Conservation (phyloP, 2,797 vertebrate genomes). For the Aphelocoma californica region DNA sequence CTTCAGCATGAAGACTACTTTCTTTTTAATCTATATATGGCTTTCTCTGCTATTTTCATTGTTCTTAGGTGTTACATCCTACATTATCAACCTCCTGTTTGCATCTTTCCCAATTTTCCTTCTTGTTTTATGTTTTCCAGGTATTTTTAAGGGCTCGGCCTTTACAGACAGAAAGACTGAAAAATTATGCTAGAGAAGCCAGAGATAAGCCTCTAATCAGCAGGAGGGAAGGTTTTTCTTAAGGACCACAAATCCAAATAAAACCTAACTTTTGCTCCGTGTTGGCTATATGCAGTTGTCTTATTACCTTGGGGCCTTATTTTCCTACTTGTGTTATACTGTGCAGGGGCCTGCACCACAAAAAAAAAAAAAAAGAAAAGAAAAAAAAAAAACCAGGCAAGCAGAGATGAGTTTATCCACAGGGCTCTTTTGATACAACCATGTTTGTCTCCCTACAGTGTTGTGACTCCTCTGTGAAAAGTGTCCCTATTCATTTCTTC, state of each 20-base stretch:
- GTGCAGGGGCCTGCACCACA: background rate
- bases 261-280: background rate
- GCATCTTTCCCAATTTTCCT: background rate
- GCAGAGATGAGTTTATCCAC: background rate
- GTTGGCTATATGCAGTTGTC: background rate
- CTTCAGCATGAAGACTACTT: background rate
- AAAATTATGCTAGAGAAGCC: background rate
- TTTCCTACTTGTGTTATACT: background rate
- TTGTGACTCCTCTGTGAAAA: background rate
- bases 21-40: background rate
- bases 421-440: background rate
- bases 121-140: background rate
- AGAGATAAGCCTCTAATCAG: background rate
- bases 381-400: background rate
- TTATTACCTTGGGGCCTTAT: background rate
- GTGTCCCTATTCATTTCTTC: background rate
- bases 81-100: background rate
- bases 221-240: background rate
- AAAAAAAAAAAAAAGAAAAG: background rate
- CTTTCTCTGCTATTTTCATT: background rate
- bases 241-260: conserved; percentile 14
- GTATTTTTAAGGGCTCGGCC: background rate
- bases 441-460: background rate
- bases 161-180: background rate
- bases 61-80: background rate